Evolutionary conservation across 2,113 vertebrate genomes (phyloP).

Genomic region (Tylochromis polylepis): DNA sequence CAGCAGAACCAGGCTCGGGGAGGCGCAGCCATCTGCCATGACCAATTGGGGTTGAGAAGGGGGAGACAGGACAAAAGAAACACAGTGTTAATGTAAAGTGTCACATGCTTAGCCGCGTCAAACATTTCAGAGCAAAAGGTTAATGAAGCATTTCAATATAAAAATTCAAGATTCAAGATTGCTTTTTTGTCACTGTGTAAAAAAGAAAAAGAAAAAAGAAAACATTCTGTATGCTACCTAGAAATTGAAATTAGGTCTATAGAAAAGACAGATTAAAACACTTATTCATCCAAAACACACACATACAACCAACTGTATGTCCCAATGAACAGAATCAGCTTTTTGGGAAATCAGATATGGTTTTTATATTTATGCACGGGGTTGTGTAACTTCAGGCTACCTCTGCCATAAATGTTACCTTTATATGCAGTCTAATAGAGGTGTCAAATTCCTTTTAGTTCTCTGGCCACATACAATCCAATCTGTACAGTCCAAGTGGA

Average conservation of each 20-base stretch:
- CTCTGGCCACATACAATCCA: not conserved
- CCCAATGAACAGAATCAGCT: not conserved
- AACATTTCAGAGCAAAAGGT: not conserved
- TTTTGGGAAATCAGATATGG: not conserved
- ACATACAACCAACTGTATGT: not conserved
- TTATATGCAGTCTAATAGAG: not conserved
- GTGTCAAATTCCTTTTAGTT: not conserved
- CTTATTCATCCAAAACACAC: not conserved
- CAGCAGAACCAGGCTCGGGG: not conserved
- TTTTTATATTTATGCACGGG: too few species aligned
- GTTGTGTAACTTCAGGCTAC: not conserved
- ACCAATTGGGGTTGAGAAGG: not conserved
- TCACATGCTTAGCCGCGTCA: not conserved
- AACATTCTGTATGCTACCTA: not conserved
- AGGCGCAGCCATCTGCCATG: not conserved
- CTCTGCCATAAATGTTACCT: not conserved
- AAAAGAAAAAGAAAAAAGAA: not conserved
- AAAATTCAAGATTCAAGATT: not conserved
- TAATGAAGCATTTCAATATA: not conserved
- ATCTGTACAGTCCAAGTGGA: not conserved
- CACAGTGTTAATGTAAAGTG: not conserved
- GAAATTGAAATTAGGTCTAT: not conserved
- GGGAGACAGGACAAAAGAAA: not conserved
- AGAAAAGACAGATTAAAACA: not conserved
- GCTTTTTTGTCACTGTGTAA: not conserved